These are phyloP conservation scores for Dasypolia templi DNA, from an alignment of 2,888 invertebrate genomes.

Conservation along the genomic window DNA sequence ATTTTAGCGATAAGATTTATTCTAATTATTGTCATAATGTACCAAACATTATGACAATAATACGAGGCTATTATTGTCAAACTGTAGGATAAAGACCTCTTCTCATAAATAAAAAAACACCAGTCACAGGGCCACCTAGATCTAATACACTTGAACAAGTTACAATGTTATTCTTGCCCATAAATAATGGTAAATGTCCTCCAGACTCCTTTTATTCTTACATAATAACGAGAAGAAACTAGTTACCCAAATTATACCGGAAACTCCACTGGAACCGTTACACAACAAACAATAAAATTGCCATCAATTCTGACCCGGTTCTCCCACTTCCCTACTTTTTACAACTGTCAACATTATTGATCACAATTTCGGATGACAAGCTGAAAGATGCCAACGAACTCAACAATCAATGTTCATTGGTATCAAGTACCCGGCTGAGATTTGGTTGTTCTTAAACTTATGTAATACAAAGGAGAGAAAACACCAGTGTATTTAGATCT, in stretches of 20 bases:
- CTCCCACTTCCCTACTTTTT: slow-evolving; percentile 48
- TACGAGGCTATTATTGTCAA: too few relatives aligned
- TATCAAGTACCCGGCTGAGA: slow-evolving; percentile 41
- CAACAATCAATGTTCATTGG: slow-evolving; percentile 43
- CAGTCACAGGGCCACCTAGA: too few relatives aligned
- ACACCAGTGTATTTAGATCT: not conserved
- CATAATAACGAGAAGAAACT: slow-evolving; percentile 23
- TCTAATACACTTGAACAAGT: not conserved
- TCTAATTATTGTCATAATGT: too few relatives aligned
- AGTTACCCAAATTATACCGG: slow-evolving; percentile 28
- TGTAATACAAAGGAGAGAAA: not conserved
- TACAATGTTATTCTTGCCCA: not conserved
- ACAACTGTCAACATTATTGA: slow-evolving; percentile 40
- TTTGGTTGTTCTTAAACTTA: slow-evolving; percentile 31
- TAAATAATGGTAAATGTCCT: not conserved
- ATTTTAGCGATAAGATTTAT: too few relatives aligned
- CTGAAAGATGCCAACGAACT: slow-evolving; percentile 49
- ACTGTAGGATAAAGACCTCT: too few relatives aligned
- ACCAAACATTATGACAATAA: too few relatives aligned
- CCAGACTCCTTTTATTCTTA: slow-evolving; percentile 4
- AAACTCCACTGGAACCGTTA: slow-evolving; percentile 26
- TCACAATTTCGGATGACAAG: slow-evolving; percentile 53
- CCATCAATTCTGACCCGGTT: slow-evolving; percentile 41
- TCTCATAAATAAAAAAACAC: too few relatives aligned
- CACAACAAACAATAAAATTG: slow-evolving; percentile 46